Evolutionary conservation across 1,140 invertebrate genomes (phyloP), one percentile per base, ranked within the genome.

Genomic region (Drosophila chauvacae): DNA sequence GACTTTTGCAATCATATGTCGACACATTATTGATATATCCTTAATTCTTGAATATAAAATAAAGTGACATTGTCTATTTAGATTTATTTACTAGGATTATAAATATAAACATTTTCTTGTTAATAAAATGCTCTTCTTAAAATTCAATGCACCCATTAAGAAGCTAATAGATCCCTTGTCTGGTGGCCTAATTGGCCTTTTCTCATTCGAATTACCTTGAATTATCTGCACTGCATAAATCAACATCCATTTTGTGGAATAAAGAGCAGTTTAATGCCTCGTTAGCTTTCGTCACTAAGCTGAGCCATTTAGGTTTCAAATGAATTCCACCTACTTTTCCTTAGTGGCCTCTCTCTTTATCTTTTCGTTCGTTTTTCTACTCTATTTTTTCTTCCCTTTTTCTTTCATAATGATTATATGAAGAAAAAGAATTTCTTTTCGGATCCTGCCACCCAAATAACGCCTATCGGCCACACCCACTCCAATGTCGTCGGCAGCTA

Each of bases 311-410:
- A 37, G 65, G 51, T 78, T 88, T 85, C 64, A 81, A 90, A 90
- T 90, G 75, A 90, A 90, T 90, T 81, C 85, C 85, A 62, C 85
- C 85, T 80, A 79, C 85, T 76, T 85, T 84, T 84, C 65, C 84
- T 71, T 88, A 87, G 84, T 83, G 77, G 42, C 77, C 70, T 69
- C 73, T 69, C 63, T 86, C 69, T 68, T 73, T 65, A 59, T 51
- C 42, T 56, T 45, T 45, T 45, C 39, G 2, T 20, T 5, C 53
- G 30, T 30, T 39, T 62, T 39, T 41, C 53, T 39, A 11, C 14
- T 39, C 35, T 20, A 14, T 57, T 68, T 45, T 58, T 61, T 28
- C 13, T 51, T 18, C 41, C 48, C 45, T 58, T 80, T 85, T 81
- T n/a, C n/a, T 87, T 88, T 77, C 84, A 87, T 87, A 87, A 87